Percentiles rank a stretch among this genome's conserved stretches.
Evolutionary conservation across 2,888 invertebrate genomes (phyloP).

Genomic region (Ashinkailepas kermadecensis): DNA sequence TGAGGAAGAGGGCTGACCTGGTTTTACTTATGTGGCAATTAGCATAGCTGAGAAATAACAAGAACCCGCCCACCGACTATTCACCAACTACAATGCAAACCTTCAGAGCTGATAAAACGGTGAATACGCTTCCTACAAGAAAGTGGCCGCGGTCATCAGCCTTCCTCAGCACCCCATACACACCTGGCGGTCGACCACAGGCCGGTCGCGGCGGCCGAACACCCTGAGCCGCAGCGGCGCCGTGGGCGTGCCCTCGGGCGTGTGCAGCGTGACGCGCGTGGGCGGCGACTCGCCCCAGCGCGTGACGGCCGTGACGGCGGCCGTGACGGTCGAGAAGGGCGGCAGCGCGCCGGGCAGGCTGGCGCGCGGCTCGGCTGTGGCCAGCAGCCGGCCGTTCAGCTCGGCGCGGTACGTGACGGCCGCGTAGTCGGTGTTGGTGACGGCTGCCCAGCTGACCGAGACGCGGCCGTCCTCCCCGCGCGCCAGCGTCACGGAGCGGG

Average conservation of each 20-base stretch:
- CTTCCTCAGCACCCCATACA: too few relatives aligned
- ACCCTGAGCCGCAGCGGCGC: conserved; percentile 64
- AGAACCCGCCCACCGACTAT: too few relatives aligned
- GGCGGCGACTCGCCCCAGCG: conserved; percentile 71
- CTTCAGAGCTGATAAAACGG: too few relatives aligned
- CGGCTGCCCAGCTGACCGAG: background rate
- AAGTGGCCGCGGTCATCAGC: too few relatives aligned
- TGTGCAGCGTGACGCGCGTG: conserved; percentile 53
- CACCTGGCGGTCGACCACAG: background rate
- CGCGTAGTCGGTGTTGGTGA: background rate
- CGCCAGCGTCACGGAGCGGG: background rate
- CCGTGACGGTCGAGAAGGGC: conserved; percentile 63
- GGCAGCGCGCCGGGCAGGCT: conserved; percentile 35
- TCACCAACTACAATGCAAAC: too few relatives aligned
- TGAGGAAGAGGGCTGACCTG: too few relatives aligned
- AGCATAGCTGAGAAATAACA: too few relatives aligned
- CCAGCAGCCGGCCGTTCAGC: background rate
- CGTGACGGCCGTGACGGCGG: conserved; percentile 70
- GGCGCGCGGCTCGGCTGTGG: background rate
- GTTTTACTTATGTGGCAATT: too few relatives aligned
- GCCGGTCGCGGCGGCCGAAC: conserved; percentile 46
- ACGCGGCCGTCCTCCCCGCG: background rate
- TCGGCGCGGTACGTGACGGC: background rate
- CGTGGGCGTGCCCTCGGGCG: conserved; percentile 73
- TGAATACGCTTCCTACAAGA: too few relatives aligned